These are phyloP conservation scores for Porites rus DNA, from an alignment of 92 coral and sea anemone species.

Conservation along the genomic window DNA sequence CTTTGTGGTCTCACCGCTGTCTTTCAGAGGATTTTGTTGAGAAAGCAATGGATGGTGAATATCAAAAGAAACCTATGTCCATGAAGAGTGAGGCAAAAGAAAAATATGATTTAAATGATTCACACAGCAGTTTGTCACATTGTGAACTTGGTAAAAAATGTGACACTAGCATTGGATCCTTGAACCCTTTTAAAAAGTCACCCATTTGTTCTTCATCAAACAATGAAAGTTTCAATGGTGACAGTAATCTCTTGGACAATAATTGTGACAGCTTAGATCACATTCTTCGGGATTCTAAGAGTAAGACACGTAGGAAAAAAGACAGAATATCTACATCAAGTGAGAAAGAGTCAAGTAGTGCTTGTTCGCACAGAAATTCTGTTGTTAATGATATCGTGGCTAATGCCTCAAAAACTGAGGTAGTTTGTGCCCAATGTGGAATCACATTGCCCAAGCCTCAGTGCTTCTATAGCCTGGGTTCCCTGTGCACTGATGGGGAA, in stretches of 20 bases:
- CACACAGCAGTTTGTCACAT: no score
- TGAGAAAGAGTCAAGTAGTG: not conserved
- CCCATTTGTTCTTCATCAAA: constrained; percentile 6
- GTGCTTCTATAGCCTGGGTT: constrained; percentile 73
- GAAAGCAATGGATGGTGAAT: not conserved
- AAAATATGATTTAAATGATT: not conserved
- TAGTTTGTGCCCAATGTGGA: constrained; percentile 22
- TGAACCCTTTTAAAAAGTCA: not conserved
- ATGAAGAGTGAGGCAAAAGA: not conserved
- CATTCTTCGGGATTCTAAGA: not conserved
- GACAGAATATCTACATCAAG: not conserved
- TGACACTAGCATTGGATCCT: not conserved
- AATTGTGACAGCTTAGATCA: constrained; percentile 18
- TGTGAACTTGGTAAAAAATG: not conserved
- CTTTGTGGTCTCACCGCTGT: constrained; percentile 28
- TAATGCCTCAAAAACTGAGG: constrained; percentile 45
- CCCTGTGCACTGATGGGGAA: constrained; percentile 74
- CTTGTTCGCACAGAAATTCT: constrained; percentile 7
- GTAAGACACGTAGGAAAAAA: not conserved
- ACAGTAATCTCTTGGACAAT: not conserved
- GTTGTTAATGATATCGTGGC: constrained; percentile 27
- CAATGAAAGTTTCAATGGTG: constrained; percentile 1
- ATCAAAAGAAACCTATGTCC: not conserved
- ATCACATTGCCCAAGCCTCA: constrained; percentile 52
- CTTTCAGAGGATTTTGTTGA: not conserved